These are phyloP conservation scores for Danio jaintianensis DNA, from an alignment of 2,797 vertebrate species.

Conservation along the genomic window DNA sequence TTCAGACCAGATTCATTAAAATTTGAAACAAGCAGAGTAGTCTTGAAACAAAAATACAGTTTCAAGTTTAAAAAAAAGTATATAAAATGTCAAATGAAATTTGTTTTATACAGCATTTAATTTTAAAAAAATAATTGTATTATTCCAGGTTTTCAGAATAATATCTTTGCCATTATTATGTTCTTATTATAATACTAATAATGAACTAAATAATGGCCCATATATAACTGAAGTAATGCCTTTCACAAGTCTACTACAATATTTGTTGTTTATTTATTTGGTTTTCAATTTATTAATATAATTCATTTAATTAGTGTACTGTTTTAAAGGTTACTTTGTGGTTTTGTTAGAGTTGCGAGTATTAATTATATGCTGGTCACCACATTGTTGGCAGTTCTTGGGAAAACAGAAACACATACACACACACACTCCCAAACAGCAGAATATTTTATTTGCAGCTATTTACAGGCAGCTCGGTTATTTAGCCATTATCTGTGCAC, in stretches of 20 bases:
- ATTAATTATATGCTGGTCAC: not conserved
- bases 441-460: conserved; percentile 14
- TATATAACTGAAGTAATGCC: not conserved
- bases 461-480: conserved; percentile 22
- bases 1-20: not conserved
- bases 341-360: not conserved
- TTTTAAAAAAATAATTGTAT: too few species aligned
- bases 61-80: too few species aligned
- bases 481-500: conserved; percentile 27
- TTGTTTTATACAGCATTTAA: not conserved
- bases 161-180: not conserved
- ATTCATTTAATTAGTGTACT: not conserved
- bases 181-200: not conserved
- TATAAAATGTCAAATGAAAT: too few species aligned
- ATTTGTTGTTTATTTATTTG: not conserved
- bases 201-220: not conserved
- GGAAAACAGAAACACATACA: not conserved
- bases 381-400: not conserved
- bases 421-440: not conserved
- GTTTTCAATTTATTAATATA: not conserved
- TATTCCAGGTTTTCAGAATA: not conserved
- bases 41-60: not conserved
- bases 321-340: not conserved
- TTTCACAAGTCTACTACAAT: not conserved
- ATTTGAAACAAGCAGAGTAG: not conserved